Conservation (phyloP, 2,888 invertebrate genomes). For the Lissocephala sabroskyi region DNA sequence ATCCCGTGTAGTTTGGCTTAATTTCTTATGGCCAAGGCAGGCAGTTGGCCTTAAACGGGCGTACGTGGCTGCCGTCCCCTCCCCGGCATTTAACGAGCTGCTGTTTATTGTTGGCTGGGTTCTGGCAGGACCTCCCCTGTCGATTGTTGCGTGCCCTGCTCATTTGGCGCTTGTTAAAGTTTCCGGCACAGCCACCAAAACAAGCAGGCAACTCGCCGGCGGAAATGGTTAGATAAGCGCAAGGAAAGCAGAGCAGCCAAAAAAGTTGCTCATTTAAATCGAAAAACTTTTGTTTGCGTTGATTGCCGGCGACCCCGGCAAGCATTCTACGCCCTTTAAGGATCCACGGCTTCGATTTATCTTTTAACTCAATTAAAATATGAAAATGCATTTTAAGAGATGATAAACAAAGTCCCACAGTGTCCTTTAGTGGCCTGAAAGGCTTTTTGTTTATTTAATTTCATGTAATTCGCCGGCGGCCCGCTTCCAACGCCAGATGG, state of each 20-base stretch:
- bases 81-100: constrained; percentile 46
- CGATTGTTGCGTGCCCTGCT: constrained; percentile 22
- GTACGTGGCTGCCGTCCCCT: constrained; percentile 29
- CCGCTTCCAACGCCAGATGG: no score
- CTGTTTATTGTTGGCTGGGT: constrained; percentile 20
- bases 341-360: no score
- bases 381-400: neutral
- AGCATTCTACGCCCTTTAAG: no score
- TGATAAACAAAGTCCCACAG: neutral
- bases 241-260: constrained; percentile 37
- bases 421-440: neutral
- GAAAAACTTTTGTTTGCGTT: constrained; percentile 43
- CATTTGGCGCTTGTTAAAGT: constrained; percentile 17
- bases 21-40: no score
- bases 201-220: no score
- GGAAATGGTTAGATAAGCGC: constrained; percentile 55
- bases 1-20: no score
- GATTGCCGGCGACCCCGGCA: neutral
- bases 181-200: no score
- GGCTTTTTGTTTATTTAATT: no score
- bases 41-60: no score
- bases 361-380: no score
- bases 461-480: constrained; percentile 23
- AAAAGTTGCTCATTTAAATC: constrained; percentile 56
- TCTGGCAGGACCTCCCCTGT: no score